phyloP scores from a whole-genome alignment of 2,113 vertebrate genomes.

The Ifrita kowaldi region DNA sequence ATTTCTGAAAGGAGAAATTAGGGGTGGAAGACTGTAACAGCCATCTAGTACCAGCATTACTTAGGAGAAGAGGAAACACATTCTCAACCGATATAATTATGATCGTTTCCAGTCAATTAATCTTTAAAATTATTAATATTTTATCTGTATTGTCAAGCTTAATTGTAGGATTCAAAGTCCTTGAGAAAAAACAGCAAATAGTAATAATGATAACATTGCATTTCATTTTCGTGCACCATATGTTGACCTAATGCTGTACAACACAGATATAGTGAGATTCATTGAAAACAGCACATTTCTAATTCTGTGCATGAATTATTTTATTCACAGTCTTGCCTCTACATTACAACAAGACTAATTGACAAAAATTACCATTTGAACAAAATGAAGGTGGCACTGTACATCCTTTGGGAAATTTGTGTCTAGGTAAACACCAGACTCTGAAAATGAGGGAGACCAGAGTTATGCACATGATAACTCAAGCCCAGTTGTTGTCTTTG shows the following conservation, averaged over 20 bases:
- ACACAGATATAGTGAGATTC: neutral
- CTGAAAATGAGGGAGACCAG: neutral
- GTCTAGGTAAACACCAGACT: neutral
- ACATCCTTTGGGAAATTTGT: neutral
- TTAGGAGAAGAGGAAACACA: neutral
- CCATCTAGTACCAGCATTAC: neutral
- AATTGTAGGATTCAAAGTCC: neutral
- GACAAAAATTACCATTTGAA: neutral
- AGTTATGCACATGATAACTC: neutral
- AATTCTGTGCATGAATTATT: neutral
- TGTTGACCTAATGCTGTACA: neutral
- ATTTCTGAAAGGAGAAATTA: constrained; percentile 1
- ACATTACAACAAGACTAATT: neutral
- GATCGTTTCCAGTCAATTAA: neutral
- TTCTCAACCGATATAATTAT: neutral
- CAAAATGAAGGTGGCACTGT: neutral
- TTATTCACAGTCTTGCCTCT: neutral
- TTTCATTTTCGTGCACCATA: neutral
- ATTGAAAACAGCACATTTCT: neutral
- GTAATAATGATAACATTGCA: neutral
- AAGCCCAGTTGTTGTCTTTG: neutral
- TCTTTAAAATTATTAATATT: neutral
- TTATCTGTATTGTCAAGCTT: neutral
- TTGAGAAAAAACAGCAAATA: neutral
- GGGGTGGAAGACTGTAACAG: neutral